phyloP scores from a whole-genome alignment of 2,797 vertebrate genomes.

The Myoxocephalus aenaeus region DNA sequence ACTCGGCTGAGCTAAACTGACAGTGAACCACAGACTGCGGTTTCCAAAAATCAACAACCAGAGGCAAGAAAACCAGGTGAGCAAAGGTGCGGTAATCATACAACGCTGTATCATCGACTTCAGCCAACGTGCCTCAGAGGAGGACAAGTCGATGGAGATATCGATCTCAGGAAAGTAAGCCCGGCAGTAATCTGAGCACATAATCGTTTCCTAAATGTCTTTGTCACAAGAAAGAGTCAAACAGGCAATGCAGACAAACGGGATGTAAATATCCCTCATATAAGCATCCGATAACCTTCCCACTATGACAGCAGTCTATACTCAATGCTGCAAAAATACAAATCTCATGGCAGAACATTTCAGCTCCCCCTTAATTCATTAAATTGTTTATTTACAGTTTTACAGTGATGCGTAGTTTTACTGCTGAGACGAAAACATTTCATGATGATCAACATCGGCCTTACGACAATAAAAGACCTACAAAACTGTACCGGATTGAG shows the following conservation, averaged over 20 bases:
- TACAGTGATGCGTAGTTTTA: no score
- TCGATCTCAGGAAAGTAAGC: background rate
- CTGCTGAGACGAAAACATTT: background rate
- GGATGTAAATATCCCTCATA: conserved; percentile 4
- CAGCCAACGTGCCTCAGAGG: background rate
- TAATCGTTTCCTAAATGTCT: background rate
- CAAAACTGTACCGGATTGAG: background rate
- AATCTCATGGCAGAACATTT: no score
- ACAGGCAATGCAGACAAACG: background rate
- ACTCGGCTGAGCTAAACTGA: conserved; percentile 61
- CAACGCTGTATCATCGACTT: conserved; percentile 8
- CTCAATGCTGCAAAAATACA: background rate
- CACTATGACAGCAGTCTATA: background rate
- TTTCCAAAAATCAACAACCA: conserved; percentile 36
- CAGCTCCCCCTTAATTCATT: no score
- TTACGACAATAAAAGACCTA: background rate
- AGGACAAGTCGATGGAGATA: background rate
- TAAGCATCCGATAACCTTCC: background rate
- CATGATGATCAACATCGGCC: background rate
- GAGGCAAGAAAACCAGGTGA: conserved; percentile 37
- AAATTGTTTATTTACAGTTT: background rate
- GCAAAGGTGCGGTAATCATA: background rate
- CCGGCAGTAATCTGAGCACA: background rate
- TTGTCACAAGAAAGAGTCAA: background rate
- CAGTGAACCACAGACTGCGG: conserved; percentile 32